phyloP scores from a whole-genome alignment of 2,888 invertebrate genomes.

The Apamea sordens region DNA sequence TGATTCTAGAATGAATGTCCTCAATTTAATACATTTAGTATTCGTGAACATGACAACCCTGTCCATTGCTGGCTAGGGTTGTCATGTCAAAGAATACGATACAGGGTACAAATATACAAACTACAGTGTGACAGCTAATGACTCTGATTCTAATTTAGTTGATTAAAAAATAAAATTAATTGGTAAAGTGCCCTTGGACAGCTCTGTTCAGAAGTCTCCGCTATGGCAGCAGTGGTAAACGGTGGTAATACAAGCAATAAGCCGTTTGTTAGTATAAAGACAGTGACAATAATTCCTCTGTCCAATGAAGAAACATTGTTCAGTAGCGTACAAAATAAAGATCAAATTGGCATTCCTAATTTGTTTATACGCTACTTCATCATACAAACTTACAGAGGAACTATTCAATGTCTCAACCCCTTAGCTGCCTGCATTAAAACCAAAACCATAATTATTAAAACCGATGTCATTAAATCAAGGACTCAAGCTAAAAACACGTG shows the following conservation, averaged over 20 bases:
- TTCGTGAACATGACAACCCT: slow-evolving; percentile 33
- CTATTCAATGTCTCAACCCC: slow-evolving; percentile 5
- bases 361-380: not conserved
- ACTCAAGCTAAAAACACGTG: slow-evolving; percentile 82
- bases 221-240: slow-evolving; percentile 39
- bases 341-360: not conserved
- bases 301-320: slow-evolving; percentile 15
- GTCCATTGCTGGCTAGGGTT: slow-evolving; percentile 19
- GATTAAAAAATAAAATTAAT: slow-evolving; percentile 7
- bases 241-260: slow-evolving; percentile 43
- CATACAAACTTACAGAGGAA: slow-evolving; percentile 39
- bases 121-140: slow-evolving; percentile 53
- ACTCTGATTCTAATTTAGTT: slow-evolving; percentile 29
- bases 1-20: slow-evolving; percentile 79
- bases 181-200: slow-evolving; percentile 31
- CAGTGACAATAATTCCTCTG: slow-evolving; percentile 34
- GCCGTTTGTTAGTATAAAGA: slow-evolving; percentile 15
- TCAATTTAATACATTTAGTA: slow-evolving; percentile 74
- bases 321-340: not conserved
- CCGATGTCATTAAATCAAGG: slow-evolving; percentile 74
- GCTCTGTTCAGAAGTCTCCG: slow-evolving; percentile 26
- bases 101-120: slow-evolving; percentile 42
- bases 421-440: slow-evolving; percentile 29
- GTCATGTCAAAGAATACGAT: slow-evolving; percentile 24
- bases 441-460: slow-evolving; percentile 19